A percentile compares a stretch with the other conserved stretches of the same genome.
phyloP scores from a whole-genome alignment of 2,113 vertebrate species.

The Protomyctophum bolini region DNA sequence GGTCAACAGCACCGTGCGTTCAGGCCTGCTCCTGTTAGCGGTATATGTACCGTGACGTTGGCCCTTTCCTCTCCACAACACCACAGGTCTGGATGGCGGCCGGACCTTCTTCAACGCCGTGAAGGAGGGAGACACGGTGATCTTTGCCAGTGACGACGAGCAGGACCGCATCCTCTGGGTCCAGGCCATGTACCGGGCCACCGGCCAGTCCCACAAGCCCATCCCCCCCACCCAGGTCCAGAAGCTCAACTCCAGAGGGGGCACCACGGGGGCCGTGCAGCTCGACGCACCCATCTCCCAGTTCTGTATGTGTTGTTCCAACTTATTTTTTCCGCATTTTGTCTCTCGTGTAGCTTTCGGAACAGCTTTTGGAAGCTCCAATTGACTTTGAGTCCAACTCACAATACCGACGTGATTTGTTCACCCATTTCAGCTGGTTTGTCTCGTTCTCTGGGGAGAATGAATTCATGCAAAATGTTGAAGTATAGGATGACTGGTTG shows the following conservation, averaged over 20 bases:
- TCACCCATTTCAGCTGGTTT: background rate
- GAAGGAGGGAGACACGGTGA: conserved; percentile 98
- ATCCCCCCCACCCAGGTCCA: conserved; percentile 97
- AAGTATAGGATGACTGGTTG: too few relatives aligned
- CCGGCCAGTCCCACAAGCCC: conserved; percentile 97
- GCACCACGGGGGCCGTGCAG: conserved; percentile 88
- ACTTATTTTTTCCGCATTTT: conserved; percentile 53
- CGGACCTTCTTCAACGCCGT: conserved; percentile 98
- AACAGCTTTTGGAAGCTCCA: background rate
- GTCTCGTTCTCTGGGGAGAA: too few relatives aligned
- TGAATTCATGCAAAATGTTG: too few relatives aligned
- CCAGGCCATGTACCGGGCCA: conserved; percentile 98
- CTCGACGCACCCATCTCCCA: conserved; percentile 97
- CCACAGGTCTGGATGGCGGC: conserved; percentile 92
- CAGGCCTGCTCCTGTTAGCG: too few relatives aligned
- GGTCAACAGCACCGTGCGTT: too few relatives aligned
- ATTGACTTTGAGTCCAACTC: too few relatives aligned
- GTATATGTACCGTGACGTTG: too few relatives aligned
- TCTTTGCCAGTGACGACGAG: conserved; percentile 97
- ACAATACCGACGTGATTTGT: too few relatives aligned
- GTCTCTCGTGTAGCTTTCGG: background rate
- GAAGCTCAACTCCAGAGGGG: conserved; percentile 95
- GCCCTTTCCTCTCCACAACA: background rate
- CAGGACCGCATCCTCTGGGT: conserved; percentile 99
- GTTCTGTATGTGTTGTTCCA: conserved; percentile 91